phyloP scores from a whole-genome alignment of 2,797 vertebrate species.

The Diplodus sargus region DNA sequence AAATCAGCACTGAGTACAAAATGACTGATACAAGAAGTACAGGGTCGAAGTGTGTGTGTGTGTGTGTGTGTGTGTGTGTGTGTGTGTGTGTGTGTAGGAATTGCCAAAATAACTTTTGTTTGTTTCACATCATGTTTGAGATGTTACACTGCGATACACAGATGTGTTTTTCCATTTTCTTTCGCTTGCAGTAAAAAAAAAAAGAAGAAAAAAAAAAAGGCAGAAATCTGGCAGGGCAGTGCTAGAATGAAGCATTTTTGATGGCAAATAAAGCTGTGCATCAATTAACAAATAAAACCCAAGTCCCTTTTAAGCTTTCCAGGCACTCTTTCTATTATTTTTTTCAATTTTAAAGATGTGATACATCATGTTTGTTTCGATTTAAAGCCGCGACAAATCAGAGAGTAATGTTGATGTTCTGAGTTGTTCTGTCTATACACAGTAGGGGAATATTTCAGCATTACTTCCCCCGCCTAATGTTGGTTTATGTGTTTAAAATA shows the following conservation, averaged over 20 bases:
- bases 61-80: neutral
- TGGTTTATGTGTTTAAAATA: constrained; percentile 39
- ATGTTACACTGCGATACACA: constrained; percentile 42
- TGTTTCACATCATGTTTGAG: constrained; percentile 46
- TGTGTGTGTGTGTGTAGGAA: constrained; percentile 10
- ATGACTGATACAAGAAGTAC: constrained; percentile 38
- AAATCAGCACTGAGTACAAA: constrained; percentile 62
- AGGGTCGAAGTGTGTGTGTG: constrained; percentile 27
- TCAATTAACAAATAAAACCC: constrained; percentile 26
- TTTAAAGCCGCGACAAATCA: constrained; percentile 30
- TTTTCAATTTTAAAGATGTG: constrained; percentile 1
- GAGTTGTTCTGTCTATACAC: constrained; percentile 24
- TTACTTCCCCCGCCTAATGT: constrained; percentile 7
- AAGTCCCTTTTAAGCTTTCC: constrained; percentile 38
- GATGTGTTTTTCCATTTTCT: constrained; percentile 23
- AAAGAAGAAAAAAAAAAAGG: neutral
- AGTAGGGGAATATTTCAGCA: constrained; percentile 30
- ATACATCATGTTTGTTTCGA: constrained; percentile 20
- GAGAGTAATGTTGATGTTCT: constrained; percentile 8
- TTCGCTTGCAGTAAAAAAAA: constrained; percentile 48
- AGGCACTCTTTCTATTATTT: constrained; percentile 36
- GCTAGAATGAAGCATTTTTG: constrained; percentile 46
- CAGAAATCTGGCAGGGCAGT: constrained; percentile 48
- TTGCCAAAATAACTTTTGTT: constrained; percentile 9
- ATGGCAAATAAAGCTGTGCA: constrained; percentile 41